These are phyloP conservation scores for Theonella swinhoei DNA, from an alignment of 37 sponge, comb jelly and placozoan genomes.

Conservation along the genomic window DNA sequence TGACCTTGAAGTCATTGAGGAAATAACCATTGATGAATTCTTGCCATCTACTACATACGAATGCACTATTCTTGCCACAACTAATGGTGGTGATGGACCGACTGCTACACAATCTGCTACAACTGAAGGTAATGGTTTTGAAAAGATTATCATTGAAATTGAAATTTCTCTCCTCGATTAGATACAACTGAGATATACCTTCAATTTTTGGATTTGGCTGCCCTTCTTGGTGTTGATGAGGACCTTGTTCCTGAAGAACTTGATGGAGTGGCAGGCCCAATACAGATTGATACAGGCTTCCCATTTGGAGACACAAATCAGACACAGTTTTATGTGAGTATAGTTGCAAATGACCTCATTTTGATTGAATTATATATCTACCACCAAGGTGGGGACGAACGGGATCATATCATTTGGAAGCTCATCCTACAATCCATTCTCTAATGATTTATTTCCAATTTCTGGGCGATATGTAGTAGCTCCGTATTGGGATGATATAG, in stretches of 20 bases:
- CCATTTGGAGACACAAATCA: not conserved
- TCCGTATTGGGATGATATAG: conserved; percentile 38
- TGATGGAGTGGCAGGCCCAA: not conserved
- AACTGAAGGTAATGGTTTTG: not conserved
- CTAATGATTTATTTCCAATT: not conserved
- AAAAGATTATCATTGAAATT: no score
- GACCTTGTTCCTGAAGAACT: not conserved
- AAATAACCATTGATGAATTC: conserved; percentile 6
- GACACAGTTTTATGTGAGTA: not conserved
- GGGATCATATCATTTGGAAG: conserved; percentile 22
- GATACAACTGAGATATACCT: not conserved
- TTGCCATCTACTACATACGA: conserved; percentile 8
- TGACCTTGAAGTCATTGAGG: not conserved
- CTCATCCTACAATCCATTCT: not conserved
- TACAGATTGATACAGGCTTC: not conserved
- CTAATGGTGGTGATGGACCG: conserved; percentile 24
- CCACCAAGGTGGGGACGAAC: conserved; percentile 6
- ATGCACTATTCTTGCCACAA: conserved; percentile 15
- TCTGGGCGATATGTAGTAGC: conserved; percentile 13
- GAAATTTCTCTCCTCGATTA: no score
- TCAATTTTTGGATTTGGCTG: not conserved
- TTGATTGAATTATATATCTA: no score
- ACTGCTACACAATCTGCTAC: conserved; percentile 11
- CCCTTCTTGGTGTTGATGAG: not conserved
- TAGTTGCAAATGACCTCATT: no score